A percentile compares a stretch with the other conserved stretches of the same genome.
Conservation (phyloP, 1,140 invertebrate genomes). For the Caligus rogercresseyi region DNA sequence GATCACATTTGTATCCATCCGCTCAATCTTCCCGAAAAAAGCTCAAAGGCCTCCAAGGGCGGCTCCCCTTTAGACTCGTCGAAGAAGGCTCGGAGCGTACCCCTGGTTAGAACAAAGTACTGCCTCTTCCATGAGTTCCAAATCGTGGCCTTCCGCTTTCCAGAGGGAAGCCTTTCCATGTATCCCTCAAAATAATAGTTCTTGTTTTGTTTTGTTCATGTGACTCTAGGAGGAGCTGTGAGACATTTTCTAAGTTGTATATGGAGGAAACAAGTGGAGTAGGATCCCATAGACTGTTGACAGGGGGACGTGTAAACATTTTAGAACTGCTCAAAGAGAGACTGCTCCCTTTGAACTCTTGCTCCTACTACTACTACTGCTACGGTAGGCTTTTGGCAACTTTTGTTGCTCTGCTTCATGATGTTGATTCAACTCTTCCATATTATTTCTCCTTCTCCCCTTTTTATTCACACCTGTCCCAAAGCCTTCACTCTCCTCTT, state of each 20-base stretch:
- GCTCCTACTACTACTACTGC: not conserved
- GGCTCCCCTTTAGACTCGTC: not conserved
- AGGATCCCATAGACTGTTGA: not conserved
- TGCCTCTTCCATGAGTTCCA: conserved; percentile 41
- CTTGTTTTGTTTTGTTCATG: conserved; percentile 19
- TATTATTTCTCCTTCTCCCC: not conserved
- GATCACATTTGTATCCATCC: conserved; percentile 34
- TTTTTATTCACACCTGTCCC: not conserved
- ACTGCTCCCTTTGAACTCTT: not conserved
- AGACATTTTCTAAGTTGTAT: not conserved
- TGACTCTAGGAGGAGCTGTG: not conserved
- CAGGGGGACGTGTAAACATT: not conserved
- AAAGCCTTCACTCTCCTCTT: conserved; percentile 22
- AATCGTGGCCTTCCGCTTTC: conserved; percentile 37
- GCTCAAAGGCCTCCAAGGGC: conserved; percentile 27
- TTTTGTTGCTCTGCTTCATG: not conserved
- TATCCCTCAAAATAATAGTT: conserved; percentile 30
- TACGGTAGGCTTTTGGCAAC: no score
- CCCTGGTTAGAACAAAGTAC: conserved; percentile 35
- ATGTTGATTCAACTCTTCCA: not conserved
- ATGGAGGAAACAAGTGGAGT: not conserved
- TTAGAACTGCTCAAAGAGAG: not conserved
- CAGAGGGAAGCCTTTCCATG: conserved; percentile 37
- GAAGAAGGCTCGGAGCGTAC: conserved; percentile 34
- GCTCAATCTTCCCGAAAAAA: conserved; percentile 38